Conservation (phyloP, 2,888 invertebrate species). For the Piscicola geometra region DNA sequence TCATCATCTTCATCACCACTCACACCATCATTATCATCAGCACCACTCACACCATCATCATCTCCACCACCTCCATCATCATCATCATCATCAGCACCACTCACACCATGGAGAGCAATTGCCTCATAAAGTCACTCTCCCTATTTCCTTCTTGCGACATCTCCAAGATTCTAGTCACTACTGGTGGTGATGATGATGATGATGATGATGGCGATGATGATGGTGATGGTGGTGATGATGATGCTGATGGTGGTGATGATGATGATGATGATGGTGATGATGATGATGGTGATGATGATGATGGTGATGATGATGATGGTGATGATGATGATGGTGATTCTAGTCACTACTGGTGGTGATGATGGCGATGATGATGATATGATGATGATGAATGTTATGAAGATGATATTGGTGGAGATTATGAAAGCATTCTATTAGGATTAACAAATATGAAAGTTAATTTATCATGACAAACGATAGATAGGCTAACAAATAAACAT, state of each 20-base stretch:
- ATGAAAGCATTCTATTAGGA: too few species aligned
- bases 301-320: conserved; percentile 10
- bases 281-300: conserved; percentile 12
- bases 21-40: not conserved
- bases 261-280: not conserved
- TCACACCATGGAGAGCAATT: not conserved
- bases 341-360: too few species aligned
- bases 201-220: conserved; percentile 10
- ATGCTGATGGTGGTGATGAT: conserved; percentile 7
- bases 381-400: too few species aligned
- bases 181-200: conserved; percentile 11
- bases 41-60: not conserved
- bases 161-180: not conserved
- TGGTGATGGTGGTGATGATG: conserved; percentile 9
- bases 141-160: too few species aligned
- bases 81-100: not conserved
- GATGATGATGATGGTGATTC: conserved; percentile 6
- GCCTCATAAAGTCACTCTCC: not conserved
- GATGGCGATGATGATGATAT: too few species aligned
- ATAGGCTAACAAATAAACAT: too few species aligned
- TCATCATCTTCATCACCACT: too few species aligned
- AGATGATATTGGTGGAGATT: too few species aligned
- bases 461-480: too few species aligned
- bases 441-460: too few species aligned
- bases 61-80: not conserved